Percentiles rank a stretch among this genome's conserved stretches.
These are phyloP conservation scores for Diploscapter pachys DNA, from an alignment of 1,140 invertebrate genomes.

Conservation along the genomic window DNA sequence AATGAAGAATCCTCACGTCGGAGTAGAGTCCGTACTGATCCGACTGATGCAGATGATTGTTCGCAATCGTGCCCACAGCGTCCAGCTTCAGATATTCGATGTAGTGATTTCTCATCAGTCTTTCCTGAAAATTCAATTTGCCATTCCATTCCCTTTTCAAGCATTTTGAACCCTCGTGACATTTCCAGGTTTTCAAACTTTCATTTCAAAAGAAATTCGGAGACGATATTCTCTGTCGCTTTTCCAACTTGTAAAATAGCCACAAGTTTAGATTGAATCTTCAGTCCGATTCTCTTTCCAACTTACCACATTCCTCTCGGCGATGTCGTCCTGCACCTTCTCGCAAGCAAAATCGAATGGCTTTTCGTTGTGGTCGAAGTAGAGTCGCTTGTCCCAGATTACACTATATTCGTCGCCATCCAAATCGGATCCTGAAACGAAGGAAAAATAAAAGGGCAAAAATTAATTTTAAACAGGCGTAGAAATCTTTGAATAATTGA, in stretches of 20 bases:
- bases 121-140: conserved; percentile 25
- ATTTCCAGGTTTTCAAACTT: background rate
- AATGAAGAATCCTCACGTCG: background rate
- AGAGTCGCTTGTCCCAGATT: conserved; percentile 50
- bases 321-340: background rate
- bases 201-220: too few relatives aligned
- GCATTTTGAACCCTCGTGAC: background rate
- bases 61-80: conserved; percentile 44
- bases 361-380: conserved; percentile 43
- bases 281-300: background rate
- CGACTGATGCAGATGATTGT: conserved; percentile 42
- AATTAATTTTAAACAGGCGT: too few relatives aligned
- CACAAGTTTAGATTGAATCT: background rate
- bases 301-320: background rate
- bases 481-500: too few relatives aligned
- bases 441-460: background rate
- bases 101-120: conserved; percentile 43
- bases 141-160: background rate
- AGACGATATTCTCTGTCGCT: too few relatives aligned
- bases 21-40: conserved; percentile 34
- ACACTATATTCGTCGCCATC: conserved; percentile 59
- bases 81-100: conserved; percentile 46
- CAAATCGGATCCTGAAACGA: conserved; percentile 46
- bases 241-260: background rate
- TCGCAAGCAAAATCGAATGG: conserved; percentile 43